Conservation (phyloP, 2,797 vertebrate genomes). For the Adrianichthys oophorus region DNA sequence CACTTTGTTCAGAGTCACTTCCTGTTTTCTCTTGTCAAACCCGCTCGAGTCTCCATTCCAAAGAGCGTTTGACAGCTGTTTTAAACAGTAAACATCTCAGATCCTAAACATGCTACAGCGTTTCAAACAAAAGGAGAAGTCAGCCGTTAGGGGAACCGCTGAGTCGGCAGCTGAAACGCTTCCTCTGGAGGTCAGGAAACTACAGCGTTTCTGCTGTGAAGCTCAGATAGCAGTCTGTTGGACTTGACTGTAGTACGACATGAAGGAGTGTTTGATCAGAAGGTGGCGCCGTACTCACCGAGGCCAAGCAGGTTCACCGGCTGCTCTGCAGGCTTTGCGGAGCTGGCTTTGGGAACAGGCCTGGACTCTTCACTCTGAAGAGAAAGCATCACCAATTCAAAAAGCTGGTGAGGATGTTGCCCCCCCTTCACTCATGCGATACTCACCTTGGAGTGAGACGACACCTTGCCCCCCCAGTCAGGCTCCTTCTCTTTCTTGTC, state of each 20-base stretch:
- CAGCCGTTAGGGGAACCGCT: not conserved
- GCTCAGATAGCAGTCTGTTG: no score
- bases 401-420: no score
- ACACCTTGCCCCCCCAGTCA: conserved; percentile 82
- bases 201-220: no score
- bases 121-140: conserved; percentile 32
- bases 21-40: no score
- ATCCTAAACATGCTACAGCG: not conserved
- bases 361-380: conserved; percentile 86
- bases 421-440: not conserved
- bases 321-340: conserved; percentile 84
- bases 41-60: not conserved
- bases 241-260: no score
- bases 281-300: conserved; percentile 78
- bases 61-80: not conserved
- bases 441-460: conserved; percentile 84
- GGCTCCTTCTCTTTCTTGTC: conserved; percentile 87
- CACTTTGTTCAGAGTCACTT: no score
- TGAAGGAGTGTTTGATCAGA: not conserved
- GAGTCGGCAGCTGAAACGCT: conserved; percentile 29
- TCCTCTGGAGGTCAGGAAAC: conserved; percentile 22
- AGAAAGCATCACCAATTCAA: conserved; percentile 10
- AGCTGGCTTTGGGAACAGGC: conserved; percentile 85
- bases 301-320: conserved; percentile 92
- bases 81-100: not conserved